Conservation (phyloP, 1,140 invertebrate genomes). For the Danaus plexippus region DNA sequence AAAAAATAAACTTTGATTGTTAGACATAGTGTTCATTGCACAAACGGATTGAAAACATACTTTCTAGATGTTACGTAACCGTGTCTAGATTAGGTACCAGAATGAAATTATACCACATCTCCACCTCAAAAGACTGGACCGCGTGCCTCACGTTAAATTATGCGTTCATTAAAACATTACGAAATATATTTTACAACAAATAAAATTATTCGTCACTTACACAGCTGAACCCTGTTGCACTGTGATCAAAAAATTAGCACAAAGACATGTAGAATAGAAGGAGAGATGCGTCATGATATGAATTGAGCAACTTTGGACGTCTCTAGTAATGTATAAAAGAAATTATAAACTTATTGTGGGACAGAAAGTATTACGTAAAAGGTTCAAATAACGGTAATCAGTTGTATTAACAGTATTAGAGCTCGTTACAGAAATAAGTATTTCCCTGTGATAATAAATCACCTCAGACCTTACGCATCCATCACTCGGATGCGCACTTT, state of each 20-base stretch:
- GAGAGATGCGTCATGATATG: no score
- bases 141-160: no score
- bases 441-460: conserved; percentile 20
- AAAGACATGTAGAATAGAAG: no score
- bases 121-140: no score
- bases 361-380: conserved; percentile 4
- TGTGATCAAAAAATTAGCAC: no score
- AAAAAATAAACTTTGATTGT: conserved; percentile 4
- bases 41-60: conserved; percentile 11
- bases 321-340: no score
- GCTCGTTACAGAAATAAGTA: neutral
- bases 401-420: neutral
- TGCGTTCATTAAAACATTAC: no score
- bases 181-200: no score
- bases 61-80: conserved; percentile 23
- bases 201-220: no score
- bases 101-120: neutral
- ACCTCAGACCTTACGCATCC: neutral
- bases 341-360: no score
- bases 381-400: conserved; percentile 7
- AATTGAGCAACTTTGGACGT: no score
- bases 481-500: conserved; percentile 9
- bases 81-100: conserved; percentile 17
- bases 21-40: conserved; percentile 19
- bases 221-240: no score